phyloP scores from a whole-genome alignment of 2,888 invertebrate species.

The Lordiphosa fenestrarum region DNA sequence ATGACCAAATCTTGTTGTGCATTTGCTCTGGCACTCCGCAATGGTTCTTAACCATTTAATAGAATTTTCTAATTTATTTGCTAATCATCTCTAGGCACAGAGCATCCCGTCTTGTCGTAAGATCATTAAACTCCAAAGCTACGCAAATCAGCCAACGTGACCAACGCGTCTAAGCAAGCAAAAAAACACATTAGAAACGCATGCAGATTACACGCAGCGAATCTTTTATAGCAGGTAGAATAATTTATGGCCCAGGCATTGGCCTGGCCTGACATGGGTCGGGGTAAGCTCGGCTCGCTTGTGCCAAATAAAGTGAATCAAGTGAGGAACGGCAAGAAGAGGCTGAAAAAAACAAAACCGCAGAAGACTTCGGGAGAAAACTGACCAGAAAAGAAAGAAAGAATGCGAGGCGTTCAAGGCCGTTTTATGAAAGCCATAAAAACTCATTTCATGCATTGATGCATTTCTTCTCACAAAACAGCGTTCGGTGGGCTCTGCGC shows the following conservation, averaged over 20 bases:
- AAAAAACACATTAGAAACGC: constrained; percentile 14
- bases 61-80: background rate
- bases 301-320: constrained; percentile 43
- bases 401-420: constrained; percentile 66
- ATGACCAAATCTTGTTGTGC: no score
- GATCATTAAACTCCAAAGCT: constrained; percentile 33
- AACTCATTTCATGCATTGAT: constrained; percentile 75
- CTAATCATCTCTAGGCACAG: constrained; percentile 3
- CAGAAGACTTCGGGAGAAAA: constrained; percentile 11
- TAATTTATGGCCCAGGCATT: constrained; percentile 21
- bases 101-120: background rate
- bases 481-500: constrained; percentile 30
- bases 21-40: no score
- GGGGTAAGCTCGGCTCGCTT: constrained; percentile 33
- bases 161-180: constrained; percentile 8
- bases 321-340: constrained; percentile 25
- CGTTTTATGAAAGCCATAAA: constrained; percentile 75
- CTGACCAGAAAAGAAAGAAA: constrained; percentile 16
- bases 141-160: constrained; percentile 15
- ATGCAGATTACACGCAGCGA: constrained; percentile 15
- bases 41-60: background rate
- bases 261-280: constrained; percentile 27
- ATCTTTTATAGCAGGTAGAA: constrained; percentile 15
- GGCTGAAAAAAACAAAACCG: background rate
- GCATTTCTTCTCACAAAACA: constrained; percentile 66